Conservation (phyloP, 2,797 vertebrate genomes). For the Halcyon badia region DNA sequence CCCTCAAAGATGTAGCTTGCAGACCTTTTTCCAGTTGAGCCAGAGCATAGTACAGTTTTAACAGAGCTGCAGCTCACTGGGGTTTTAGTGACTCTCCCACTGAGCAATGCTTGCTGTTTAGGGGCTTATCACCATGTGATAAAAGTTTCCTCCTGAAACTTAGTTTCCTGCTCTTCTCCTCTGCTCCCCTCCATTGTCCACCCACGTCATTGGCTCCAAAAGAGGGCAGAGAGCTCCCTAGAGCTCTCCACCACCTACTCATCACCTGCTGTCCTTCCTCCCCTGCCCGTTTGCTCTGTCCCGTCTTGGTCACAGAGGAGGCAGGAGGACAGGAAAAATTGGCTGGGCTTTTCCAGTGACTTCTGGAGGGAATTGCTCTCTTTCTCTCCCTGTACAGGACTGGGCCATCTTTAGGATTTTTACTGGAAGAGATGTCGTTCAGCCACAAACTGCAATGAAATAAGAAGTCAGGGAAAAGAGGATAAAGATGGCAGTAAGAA, state of each 20-base stretch:
- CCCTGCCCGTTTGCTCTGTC: not conserved
- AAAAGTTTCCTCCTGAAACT: constrained; percentile 7
- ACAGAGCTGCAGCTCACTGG: not conserved
- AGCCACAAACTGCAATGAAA: not conserved
- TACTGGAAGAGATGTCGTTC: not conserved
- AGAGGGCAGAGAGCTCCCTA: not conserved
- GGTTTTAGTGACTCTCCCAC: not conserved
- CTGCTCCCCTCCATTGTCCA: not conserved
- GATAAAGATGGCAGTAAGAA: not conserved
- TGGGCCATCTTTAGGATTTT: not conserved
- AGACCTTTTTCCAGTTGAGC: not conserved
- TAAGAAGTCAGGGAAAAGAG: not conserved
- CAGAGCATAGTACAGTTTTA: rapidly evolving
- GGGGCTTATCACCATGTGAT: not conserved
- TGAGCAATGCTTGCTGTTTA: not conserved
- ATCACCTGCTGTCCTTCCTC: constrained; percentile 27
- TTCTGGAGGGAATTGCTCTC: not conserved
- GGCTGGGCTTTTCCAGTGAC: not conserved
- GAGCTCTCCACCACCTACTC: constrained; percentile 23
- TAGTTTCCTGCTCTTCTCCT: not conserved
- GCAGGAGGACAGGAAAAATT: not conserved
- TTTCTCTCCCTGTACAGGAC: not conserved
- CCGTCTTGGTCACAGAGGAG: not conserved
- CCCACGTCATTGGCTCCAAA: not conserved
- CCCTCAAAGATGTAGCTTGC: not conserved